Evolutionary conservation across 2,888 invertebrate genomes (phyloP).

Genomic region (Catocala nupta): DNA sequence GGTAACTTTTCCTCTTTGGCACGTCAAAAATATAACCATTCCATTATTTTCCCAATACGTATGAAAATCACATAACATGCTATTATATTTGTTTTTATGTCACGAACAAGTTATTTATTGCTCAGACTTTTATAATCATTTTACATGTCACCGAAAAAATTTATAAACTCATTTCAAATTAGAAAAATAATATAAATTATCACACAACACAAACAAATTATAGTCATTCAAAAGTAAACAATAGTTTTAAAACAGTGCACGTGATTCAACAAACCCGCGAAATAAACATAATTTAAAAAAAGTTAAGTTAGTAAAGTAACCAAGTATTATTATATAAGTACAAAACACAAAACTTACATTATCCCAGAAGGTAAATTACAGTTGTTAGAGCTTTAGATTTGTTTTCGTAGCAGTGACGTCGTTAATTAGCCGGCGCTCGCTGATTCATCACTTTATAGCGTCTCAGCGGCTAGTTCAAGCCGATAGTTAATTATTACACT

Average conservation of each 20-base stretch:
- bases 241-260: background rate
- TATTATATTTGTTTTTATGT: slow-evolving; percentile 19
- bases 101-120: slow-evolving; percentile 2
- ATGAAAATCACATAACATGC: slow-evolving; percentile 38
- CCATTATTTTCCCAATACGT: slow-evolving; percentile 59
- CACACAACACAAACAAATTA: background rate
- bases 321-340: slow-evolving; percentile 4
- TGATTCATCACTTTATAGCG: slow-evolving; percentile 86
- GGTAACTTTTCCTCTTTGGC: slow-evolving; percentile 79
- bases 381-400: slow-evolving; percentile 72
- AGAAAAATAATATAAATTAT: background rate
- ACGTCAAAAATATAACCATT: slow-evolving; percentile 77
- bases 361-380: slow-evolving; percentile 64
- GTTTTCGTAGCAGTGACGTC: slow-evolving; percentile 82
- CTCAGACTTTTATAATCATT: too few relatives aligned
- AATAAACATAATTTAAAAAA: slow-evolving; percentile 2
- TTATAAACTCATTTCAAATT: background rate
- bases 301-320: slow-evolving; percentile 13
- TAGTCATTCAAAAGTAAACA: background rate
- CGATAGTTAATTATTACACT: slow-evolving; percentile 75
- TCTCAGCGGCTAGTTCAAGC: slow-evolving; percentile 79
- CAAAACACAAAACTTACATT: slow-evolving; percentile 73
- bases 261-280: background rate
- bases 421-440: slow-evolving; percentile 85
- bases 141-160: too few relatives aligned